These are phyloP conservation scores for Chrysotoxum bicinctum DNA, from an alignment of 2,888 invertebrate species.

Conservation along the genomic window DNA sequence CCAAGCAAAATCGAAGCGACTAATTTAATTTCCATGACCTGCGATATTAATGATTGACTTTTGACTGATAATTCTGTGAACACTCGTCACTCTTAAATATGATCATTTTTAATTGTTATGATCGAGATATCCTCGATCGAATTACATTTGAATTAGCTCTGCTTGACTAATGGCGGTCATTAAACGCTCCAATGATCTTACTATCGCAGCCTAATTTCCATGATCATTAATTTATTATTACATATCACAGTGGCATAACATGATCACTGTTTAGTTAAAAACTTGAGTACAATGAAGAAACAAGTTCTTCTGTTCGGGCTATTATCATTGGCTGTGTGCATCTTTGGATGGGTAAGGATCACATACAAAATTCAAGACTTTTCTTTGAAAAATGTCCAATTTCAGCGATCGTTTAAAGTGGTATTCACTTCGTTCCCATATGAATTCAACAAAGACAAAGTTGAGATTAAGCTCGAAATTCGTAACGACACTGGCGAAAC, in stretches of 20 bases:
- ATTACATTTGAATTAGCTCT: neutral
- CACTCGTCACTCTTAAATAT: constrained; percentile 41
- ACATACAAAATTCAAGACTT: neutral
- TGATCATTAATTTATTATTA: neutral
- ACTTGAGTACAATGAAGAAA: constrained; percentile 74
- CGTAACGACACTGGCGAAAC: constrained; percentile 75
- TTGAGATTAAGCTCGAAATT: constrained; percentile 75
- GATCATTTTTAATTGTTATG: constrained; percentile 25
- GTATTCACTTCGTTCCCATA: constrained; percentile 75
- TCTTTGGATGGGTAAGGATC: constrained; percentile 77
- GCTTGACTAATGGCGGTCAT: constrained; percentile 18
- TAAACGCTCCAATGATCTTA: constrained; percentile 42
- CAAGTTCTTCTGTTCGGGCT: constrained; percentile 72
- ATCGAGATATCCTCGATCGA: constrained; percentile 10
- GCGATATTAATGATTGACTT: neutral
- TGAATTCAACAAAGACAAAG: constrained; percentile 75
- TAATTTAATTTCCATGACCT: constrained; percentile 20
- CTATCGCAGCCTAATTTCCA: constrained; percentile 15
- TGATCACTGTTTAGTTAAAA: constrained; percentile 64
- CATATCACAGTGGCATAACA: neutral
- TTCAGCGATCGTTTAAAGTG: constrained; percentile 78
- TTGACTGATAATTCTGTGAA: neutral
- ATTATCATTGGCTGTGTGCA: constrained; percentile 63
- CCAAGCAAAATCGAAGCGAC: neutral
- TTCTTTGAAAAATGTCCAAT: constrained; percentile 25